Percentiles rank a stretch among this genome's conserved stretches.
Conservation (phyloP, 1,140 invertebrate genomes). For the Diorhabda sublineata region DNA sequence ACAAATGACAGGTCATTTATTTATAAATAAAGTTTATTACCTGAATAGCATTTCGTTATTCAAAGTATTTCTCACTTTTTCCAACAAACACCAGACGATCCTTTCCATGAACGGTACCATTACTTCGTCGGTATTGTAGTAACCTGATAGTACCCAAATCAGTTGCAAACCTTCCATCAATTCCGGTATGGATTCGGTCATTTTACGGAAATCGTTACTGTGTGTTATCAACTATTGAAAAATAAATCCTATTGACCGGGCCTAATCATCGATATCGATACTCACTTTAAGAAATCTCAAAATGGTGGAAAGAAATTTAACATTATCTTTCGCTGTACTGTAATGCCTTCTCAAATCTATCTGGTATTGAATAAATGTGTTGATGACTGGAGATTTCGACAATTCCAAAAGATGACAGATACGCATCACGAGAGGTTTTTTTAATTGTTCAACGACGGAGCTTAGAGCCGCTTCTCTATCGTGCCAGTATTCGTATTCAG, state of each 20-base stretch:
- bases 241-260: neutral
- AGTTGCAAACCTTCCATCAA: conserved; percentile 78
- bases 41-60: conserved; percentile 68
- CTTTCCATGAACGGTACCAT: conserved; percentile 74
- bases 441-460: conserved; percentile 74
- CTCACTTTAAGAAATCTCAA: conserved; percentile 72
- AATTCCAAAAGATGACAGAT: conserved; percentile 54
- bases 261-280: too few relatives aligned
- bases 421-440: conserved; percentile 61
- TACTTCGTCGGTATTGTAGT: conserved; percentile 67
- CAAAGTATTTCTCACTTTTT: conserved; percentile 70
- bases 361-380: conserved; percentile 53
- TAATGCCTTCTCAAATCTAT: conserved; percentile 64
- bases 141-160: conserved; percentile 76
- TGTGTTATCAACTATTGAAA: conserved; percentile 32
- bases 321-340: conserved; percentile 77
- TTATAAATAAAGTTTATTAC: conserved; percentile 45
- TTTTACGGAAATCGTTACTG: conserved; percentile 61
- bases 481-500: conserved; percentile 80
- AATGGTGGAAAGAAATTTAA: conserved; percentile 77
- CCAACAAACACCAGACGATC: conserved; percentile 74
- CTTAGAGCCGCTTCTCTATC: conserved; percentile 71
- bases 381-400: conserved; percentile 49
- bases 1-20: neutral
- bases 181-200: conserved; percentile 67